phyloP scores from a whole-genome alignment of 2,797 vertebrate genomes.

The Benthosema pterotum region DNA sequence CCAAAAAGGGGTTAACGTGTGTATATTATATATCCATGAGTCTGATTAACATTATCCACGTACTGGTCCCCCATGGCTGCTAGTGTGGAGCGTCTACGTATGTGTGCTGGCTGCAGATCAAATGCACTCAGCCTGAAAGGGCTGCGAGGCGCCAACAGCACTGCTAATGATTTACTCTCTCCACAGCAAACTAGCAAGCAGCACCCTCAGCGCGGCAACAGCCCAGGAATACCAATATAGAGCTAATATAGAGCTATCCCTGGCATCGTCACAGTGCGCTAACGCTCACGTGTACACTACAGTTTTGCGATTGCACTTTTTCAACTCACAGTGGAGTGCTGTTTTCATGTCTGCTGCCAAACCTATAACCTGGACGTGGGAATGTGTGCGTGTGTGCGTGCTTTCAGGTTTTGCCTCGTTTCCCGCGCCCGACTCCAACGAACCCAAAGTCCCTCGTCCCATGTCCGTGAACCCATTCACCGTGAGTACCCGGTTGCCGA shows the following conservation, averaged over 20 bases:
- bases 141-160: constrained; percentile 4
- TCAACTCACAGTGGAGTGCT: neutral
- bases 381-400: neutral
- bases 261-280: constrained; percentile 3
- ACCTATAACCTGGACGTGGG: neutral
- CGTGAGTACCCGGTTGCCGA: constrained; percentile 63
- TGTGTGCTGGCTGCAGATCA: constrained; percentile 37
- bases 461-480: constrained; percentile 86
- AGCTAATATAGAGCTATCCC: neutral
- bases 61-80: neutral
- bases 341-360: neutral
- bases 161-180: constrained; percentile 23
- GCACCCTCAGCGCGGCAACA: neutral
- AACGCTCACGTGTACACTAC: neutral
- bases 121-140: constrained; percentile 1
- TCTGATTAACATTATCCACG: too few relatives aligned
- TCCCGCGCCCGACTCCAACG: constrained; percentile 69
- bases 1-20: too few relatives aligned
- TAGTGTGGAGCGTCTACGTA: constrained; percentile 6
- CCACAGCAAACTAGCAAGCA: constrained; percentile 8
- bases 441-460: constrained; percentile 76
- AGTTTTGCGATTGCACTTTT: constrained; percentile 22
- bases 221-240: constrained; percentile 33
- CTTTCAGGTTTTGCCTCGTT: constrained; percentile 77
- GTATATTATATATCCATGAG: too few relatives aligned